Conservation (phyloP, 2,113 vertebrate genomes). For the Pelodiscus sinensis region DNA sequence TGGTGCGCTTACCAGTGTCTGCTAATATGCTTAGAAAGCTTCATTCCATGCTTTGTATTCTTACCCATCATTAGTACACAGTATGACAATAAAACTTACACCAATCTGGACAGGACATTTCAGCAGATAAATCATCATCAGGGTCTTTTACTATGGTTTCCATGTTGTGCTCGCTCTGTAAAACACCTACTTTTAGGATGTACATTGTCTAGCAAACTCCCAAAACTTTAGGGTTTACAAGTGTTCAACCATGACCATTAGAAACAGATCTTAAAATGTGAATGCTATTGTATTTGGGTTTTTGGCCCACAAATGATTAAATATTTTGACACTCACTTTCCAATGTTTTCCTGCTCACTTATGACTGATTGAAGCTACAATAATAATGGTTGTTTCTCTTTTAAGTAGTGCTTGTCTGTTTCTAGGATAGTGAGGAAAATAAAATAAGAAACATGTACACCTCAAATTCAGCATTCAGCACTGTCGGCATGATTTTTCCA, state of each 20-base stretch:
- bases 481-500: neutral
- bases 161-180: neutral
- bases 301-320: neutral
- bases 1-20: neutral
- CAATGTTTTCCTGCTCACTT: neutral
- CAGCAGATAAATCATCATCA: neutral
- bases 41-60: neutral
- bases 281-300: conserved; percentile 18
- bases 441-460: neutral
- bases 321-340: neutral
- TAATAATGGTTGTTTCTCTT: neutral
- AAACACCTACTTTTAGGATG: neutral
- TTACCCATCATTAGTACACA: conserved; percentile 7
- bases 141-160: neutral
- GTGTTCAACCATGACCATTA: conserved; percentile 15
- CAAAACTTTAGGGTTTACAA: conserved; percentile 13
- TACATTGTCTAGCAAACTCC: neutral
- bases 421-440: conserved; percentile 1
- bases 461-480: neutral
- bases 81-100: neutral
- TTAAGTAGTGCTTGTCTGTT: neutral
- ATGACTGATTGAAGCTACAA: neutral
- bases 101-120: neutral
- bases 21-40: conserved; percentile 14
- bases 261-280: conserved; percentile 14